Base-by-base conservation (phyloP, 2,888 invertebrate genomes). In the Chrysotoxum bicinctum region DNA sequence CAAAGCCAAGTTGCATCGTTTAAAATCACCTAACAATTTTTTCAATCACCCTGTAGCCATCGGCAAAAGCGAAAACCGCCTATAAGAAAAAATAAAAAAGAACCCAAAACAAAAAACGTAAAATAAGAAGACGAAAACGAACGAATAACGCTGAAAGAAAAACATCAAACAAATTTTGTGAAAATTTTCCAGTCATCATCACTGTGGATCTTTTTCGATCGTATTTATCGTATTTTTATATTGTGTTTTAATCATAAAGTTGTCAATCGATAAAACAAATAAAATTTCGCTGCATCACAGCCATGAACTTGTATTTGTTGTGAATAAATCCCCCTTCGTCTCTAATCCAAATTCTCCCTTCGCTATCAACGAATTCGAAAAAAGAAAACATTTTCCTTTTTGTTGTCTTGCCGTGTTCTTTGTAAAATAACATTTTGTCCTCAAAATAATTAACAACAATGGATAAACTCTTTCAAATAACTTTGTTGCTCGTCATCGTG, bases 111-210 rank as follows among this genome's bases (percentile, higher is more conserved):
- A 70, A 84, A 80, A 12, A 37, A 37, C 80, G 23, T 69, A 75
- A 79, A 75, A 30, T 37, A 48, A n/a, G 30, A 40, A n/a, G n/a
- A 74, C 30, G 19, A 73, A 64, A 48, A 26, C 19, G 23, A 66
- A 62, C 58, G 64, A 84, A 66, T 35, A 60, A 79, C 70, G 75
- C 60, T 68, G 14, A 72, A 84, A 84, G 75, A 45, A 75, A 84
- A 84, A 84, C 84, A 84, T 84, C 84, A 84, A 79, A 84, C 70
- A 82, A 84, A 60, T 70, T 45, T 80, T 68, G 62, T 79, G 80
- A 84, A 84, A 84, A 30, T 80, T 84, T 80, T 72, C 60, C 79
- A 79, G 80, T 76, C 70, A 72, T 76, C 70, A 72, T 80, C 80
- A 21, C 48, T 5, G 35, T 35, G 35, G 21, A 48, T 50, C 48